Evolutionary conservation across 2,797 vertebrate species (phyloP), one percentile per base, ranked within the genome.

Genomic region (Pampus argenteus): DNA sequence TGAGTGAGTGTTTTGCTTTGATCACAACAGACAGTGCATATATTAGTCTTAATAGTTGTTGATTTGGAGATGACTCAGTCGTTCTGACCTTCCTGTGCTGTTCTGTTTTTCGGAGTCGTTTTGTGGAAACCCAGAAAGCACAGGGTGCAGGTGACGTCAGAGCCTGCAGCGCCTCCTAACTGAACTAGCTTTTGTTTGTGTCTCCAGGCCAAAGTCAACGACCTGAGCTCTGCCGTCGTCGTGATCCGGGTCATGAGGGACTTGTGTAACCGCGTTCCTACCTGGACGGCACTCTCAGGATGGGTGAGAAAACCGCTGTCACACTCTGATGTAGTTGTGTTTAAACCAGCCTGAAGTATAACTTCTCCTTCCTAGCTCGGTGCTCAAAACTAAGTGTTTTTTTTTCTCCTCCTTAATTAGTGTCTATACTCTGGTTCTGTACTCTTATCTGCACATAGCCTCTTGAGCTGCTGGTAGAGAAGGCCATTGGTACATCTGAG

Each of bases 221-320:
- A 94, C 59, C 91, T 98, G 89, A 95, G 93, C 89, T 98, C 96
- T 1, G 97, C 96, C 1, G 95, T 98, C 76, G 93, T 99, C 8
- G 97, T 99, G 61, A 98, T 99, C 86, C 95, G 98, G 26, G 95
- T 99, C 83, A 91, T 99, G 90, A 95, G 97, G 73, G 98, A 99
- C 75, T 90, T 99, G 29, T 98, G 98, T 76, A 95, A 95, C 8
- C 95, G 97, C 0, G 95, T 98, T 49, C 95, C 97, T 17, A 95
- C 96, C 44, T 99, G 97, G 97, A 91, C 94, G 0, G 96, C 98
- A 0, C 95, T 99, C 18, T 86, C 95, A 78, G 98, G 97, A 95
- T 99, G 98, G 98, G 98, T 99, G 93, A 96, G 93, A 70, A 67
- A 61, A 44, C 20, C 2, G 2, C 11, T 67, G 3, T 2, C 56